phyloP scores from a whole-genome alignment of 2,797 vertebrate species.

The Tachyglossus aculeatus region DNA sequence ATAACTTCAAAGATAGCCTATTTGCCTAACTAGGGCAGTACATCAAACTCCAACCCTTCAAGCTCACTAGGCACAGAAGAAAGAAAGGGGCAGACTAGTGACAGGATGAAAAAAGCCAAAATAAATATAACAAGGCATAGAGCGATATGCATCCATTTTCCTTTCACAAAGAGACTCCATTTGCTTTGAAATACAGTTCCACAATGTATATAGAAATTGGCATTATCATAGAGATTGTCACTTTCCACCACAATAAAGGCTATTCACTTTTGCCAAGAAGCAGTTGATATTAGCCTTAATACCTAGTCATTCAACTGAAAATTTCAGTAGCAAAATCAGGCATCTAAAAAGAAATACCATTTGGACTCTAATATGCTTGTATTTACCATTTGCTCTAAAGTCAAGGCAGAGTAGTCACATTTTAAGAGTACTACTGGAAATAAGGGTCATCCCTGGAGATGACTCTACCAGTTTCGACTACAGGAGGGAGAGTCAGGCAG shows the following conservation, averaged over 20 bases:
- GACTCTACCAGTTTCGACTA: no score
- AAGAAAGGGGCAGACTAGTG: not conserved
- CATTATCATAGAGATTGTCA: rapidly evolving
- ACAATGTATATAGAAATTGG: not conserved
- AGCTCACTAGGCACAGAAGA: not conserved
- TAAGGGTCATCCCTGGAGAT: no score
- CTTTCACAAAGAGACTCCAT: not conserved
- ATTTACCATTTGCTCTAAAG: not conserved
- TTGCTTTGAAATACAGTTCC: not conserved
- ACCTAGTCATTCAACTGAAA: not conserved
- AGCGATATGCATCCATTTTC: not conserved
- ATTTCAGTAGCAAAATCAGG: not conserved
- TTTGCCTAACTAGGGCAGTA: conserved; percentile 17
- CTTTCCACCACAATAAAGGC: not conserved
- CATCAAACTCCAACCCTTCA: conserved; percentile 1
- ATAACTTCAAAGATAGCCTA: not conserved
- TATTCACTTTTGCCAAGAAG: not conserved
- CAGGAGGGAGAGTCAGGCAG: no score
- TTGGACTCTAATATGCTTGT: not conserved
- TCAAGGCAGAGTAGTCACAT: not conserved
- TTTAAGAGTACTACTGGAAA: not conserved
- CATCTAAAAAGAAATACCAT: rapidly evolving
- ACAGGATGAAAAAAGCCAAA: not conserved
- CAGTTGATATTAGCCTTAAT: not conserved
- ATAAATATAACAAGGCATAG: not conserved